phyloP scores from a whole-genome alignment of 1,140 invertebrate species.

The Trinorchestia longiramus region DNA sequence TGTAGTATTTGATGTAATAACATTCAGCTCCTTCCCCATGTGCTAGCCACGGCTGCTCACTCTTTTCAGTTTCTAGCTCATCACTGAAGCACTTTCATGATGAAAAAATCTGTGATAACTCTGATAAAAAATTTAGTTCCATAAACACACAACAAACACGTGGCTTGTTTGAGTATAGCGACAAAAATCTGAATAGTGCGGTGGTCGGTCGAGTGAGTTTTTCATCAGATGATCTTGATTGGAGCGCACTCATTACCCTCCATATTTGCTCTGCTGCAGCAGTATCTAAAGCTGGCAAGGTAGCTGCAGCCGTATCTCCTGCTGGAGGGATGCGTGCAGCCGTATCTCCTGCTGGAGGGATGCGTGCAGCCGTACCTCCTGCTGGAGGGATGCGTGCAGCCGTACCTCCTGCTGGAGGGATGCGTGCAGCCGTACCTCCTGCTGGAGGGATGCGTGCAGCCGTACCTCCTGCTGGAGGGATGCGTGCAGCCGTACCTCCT shows the following conservation, averaged over 20 bases:
- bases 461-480: too few relatives aligned
- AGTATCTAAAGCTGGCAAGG: not conserved
- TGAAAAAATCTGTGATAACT: not conserved
- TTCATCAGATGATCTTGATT: conserved; percentile 21
- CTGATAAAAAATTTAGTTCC: not conserved
- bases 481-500: too few relatives aligned
- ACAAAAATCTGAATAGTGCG: not conserved
- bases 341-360: too few relatives aligned
- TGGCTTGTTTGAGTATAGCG: not conserved
- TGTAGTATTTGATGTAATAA: not conserved
- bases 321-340: too few relatives aligned
- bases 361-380: too few relatives aligned
- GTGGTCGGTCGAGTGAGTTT: not conserved
- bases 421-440: too few relatives aligned
- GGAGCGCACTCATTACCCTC: not conserved
- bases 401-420: too few relatives aligned
- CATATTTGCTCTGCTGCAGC: not conserved
- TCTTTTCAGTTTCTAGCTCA: not conserved
- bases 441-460: too few relatives aligned
- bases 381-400: too few relatives aligned
- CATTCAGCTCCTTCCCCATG: not conserved
- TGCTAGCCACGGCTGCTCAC: not conserved
- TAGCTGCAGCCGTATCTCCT: too few relatives aligned
- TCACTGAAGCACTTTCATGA: not conserved
- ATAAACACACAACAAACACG: not conserved